Evolutionary conservation across 2,797 vertebrate species (phyloP).

Genomic region (Pitangus sulphuratus): DNA sequence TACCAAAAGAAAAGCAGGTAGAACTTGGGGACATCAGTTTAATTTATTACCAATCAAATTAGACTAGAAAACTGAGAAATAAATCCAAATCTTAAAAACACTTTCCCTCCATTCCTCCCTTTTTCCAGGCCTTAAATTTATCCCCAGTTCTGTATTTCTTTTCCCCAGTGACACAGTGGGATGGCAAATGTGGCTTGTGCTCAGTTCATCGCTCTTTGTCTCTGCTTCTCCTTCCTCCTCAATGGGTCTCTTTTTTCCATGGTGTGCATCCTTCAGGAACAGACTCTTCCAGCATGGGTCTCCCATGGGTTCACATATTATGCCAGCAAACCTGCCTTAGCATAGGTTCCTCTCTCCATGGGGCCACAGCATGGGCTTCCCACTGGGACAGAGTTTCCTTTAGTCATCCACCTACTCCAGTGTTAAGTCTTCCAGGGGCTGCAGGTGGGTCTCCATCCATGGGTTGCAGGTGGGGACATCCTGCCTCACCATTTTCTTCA

Average conservation of each 20-base stretch:
- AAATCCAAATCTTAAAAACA: background rate
- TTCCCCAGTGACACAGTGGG: too few species aligned
- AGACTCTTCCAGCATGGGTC: background rate
- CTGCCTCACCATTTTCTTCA: background rate
- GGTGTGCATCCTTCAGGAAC: background rate
- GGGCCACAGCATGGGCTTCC: background rate
- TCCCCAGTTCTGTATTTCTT: background rate
- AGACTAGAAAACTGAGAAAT: background rate
- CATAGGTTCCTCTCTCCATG: background rate
- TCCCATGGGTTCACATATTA: background rate
- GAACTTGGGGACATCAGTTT: background rate
- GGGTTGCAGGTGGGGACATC: background rate
- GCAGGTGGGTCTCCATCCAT: background rate
- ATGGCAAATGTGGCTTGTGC: background rate
- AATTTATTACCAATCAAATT: background rate
- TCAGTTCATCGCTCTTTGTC: background rate
- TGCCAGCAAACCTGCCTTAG: background rate
- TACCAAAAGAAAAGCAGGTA: background rate
- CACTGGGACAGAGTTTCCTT: background rate
- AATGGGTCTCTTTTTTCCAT: background rate
- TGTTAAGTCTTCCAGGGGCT: background rate
- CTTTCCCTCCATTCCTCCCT: background rate
- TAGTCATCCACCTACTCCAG: background rate
- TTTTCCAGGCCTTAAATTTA: background rate
- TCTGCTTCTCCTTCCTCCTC: background rate